Percentiles rank a stretch among this genome's conserved stretches.
These are phyloP conservation scores for Folsomia candida DNA, from an alignment of 2,888 invertebrate genomes.

Conservation along the genomic window DNA sequence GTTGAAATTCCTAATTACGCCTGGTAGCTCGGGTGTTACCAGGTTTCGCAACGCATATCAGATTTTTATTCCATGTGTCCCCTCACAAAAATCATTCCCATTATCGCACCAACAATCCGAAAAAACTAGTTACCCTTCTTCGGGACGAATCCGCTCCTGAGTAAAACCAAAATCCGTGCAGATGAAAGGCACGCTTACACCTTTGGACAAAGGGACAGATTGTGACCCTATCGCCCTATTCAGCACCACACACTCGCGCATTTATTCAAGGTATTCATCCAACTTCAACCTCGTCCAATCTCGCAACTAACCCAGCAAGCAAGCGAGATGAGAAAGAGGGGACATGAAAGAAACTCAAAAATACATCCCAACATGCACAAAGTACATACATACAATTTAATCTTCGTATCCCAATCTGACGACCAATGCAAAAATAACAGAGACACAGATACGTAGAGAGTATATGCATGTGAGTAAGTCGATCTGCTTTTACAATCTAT, in stretches of 20 bases:
- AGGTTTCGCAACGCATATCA: no score
- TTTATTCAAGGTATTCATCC: neutral
- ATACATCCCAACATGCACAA: neutral
- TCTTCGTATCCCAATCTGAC: neutral
- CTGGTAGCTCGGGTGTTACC: no score
- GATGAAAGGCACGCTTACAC: slow-evolving; percentile 16
- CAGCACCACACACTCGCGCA: neutral
- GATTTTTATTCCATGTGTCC: no score
- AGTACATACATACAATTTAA: neutral
- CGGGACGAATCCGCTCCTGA: neutral
- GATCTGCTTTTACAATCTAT: slow-evolving; percentile 8
- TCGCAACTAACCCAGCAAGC: neutral
- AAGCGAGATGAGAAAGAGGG: neutral
- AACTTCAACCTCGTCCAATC: neutral
- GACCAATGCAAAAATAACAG: neutral
- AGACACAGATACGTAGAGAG: no score
- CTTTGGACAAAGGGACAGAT: slow-evolving; percentile 10
- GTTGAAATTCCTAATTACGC: no score
- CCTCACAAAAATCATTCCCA: no score
- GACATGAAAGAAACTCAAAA: neutral
- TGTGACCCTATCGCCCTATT: neutral
- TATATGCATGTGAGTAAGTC: neutral
- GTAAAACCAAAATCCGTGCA: neutral
- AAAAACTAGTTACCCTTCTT: no score
- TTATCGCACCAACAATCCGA: no score